Evolutionary conservation across 2,888 invertebrate species (phyloP), one percentile per base, ranked within the genome.

Genomic region (Chrysolina haemoptera): DNA sequence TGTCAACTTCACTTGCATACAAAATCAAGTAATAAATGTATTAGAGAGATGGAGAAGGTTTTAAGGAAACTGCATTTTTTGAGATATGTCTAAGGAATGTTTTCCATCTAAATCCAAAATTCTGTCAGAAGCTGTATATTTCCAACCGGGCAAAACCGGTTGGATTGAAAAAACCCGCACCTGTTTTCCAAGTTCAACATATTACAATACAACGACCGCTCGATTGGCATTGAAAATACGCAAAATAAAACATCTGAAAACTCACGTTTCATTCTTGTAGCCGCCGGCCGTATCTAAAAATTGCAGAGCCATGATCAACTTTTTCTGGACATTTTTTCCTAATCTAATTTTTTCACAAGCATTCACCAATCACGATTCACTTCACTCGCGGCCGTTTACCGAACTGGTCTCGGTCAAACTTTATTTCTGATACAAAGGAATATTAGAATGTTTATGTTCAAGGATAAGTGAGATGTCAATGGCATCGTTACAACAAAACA

Each of bases 391-490:
- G 74, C 59, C 68, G 70, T 67, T 62, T 68, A 68, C 74, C 71
- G 68, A 68, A 74, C 67, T 71, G 63, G 50, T 68, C 66, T 48
- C 43, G 43, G 70, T 65, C 64, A 62, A 59, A 74, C 63, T 68
- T 68, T 74, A 71, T 71, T 74, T 71, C 74, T 68, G 68, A 67
- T 73, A 76, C 76, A 76, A 76, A 76, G 76, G 74, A 76, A 71
- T 76, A 74, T 76, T 76, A 76, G 74, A 76, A 76, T 76, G 76
- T 76, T 73, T 73, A 72, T 74, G 76, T 76, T 76, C 76, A 76
- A 76, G 76, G 76, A 71, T 73, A 74, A 76, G 65, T 43, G 63
- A 74, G 76, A 76, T 76, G 76, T 76, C 76, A 76, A 76, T 76
- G 76, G 76, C 76, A 76, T 76, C 76, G 73, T 70, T 73, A 76